phyloP scores from a whole-genome alignment of 2,888 invertebrate genomes.

The Papilio elwesi region DNA sequence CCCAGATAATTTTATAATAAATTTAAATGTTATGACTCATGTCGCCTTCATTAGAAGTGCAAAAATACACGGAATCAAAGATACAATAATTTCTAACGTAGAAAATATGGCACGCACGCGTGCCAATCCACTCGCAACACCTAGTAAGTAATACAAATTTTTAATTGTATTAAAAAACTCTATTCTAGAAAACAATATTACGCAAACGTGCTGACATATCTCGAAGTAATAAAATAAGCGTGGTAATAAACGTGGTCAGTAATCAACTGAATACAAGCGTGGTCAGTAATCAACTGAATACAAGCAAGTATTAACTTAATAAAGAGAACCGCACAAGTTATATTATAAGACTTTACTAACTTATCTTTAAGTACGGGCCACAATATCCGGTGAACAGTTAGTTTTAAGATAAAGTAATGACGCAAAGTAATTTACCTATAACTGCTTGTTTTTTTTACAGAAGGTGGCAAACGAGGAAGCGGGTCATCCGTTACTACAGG shows the following conservation, averaged over 20 bases:
- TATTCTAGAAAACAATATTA: background rate
- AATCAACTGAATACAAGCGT: background rate
- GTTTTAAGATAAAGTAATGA: slow-evolving; percentile 15
- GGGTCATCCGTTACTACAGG: too few species aligned
- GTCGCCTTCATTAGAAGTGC: too few species aligned
- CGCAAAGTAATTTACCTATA: background rate
- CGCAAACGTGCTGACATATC: background rate
- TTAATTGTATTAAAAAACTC: background rate
- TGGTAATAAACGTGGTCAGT: too few species aligned
- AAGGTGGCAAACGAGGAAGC: too few species aligned
- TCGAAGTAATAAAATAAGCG: background rate
- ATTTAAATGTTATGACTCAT: too few species aligned
- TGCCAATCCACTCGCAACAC: too few species aligned
- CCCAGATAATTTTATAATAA: too few species aligned
- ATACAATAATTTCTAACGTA: too few species aligned
- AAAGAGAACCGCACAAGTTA: background rate
- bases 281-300: background rate
- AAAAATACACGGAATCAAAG: too few species aligned
- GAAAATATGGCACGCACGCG: too few species aligned
- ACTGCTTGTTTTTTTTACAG: too few species aligned
- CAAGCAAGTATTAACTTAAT: background rate
- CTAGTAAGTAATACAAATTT: too few species aligned
- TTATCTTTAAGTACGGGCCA: slow-evolving; percentile 15
- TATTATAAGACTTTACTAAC: background rate
- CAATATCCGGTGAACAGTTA: slow-evolving; percentile 10